Evolutionary conservation across 1,140 invertebrate species (phyloP).

Genomic region (Drosophila lini): DNA sequence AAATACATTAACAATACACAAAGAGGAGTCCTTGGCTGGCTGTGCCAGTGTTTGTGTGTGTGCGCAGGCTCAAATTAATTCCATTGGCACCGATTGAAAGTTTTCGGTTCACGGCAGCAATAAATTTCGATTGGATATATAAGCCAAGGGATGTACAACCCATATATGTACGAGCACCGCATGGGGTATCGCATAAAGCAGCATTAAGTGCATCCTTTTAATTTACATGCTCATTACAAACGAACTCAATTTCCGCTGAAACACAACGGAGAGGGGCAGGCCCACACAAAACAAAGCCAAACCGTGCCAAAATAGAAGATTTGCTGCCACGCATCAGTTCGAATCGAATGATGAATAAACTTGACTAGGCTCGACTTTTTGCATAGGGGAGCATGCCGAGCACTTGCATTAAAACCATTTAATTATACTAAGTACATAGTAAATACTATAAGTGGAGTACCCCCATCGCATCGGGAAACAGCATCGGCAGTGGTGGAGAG

Average conservation of each 20-base stretch:
- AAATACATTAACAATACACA: constrained; percentile 65
- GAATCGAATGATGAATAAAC: constrained; percentile 64
- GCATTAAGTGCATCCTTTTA: constrained; percentile 74
- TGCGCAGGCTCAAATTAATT: constrained; percentile 74
- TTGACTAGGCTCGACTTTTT: constrained; percentile 8
- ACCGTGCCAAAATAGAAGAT: constrained; percentile 42
- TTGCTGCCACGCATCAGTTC: constrained; percentile 39
- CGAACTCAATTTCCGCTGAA: constrained; percentile 55
- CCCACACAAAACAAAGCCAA: constrained; percentile 31
- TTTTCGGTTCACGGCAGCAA: constrained; percentile 77
- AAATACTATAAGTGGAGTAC: constrained; percentile 64
- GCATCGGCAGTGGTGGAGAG: constrained; percentile 25
- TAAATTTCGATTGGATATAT: constrained; percentile 69
- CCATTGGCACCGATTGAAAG: constrained; percentile 82
- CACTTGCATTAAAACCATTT: constrained; percentile 80
- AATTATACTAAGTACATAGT: constrained; percentile 83
- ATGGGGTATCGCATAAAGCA: constrained; percentile 32
- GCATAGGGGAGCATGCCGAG: constrained; percentile 9
- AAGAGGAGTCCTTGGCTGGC: constrained; percentile 28
- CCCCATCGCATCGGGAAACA: constrained; percentile 23
- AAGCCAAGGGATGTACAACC: constrained; percentile 30
- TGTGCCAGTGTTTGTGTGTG: constrained; percentile 2
- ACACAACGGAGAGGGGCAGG: constrained; percentile 38
- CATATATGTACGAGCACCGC: constrained; percentile 8
- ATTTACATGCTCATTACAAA: constrained; percentile 80